phyloP scores from a whole-genome alignment of 2,113 vertebrate genomes.

The Nycticorax nycticorax region DNA sequence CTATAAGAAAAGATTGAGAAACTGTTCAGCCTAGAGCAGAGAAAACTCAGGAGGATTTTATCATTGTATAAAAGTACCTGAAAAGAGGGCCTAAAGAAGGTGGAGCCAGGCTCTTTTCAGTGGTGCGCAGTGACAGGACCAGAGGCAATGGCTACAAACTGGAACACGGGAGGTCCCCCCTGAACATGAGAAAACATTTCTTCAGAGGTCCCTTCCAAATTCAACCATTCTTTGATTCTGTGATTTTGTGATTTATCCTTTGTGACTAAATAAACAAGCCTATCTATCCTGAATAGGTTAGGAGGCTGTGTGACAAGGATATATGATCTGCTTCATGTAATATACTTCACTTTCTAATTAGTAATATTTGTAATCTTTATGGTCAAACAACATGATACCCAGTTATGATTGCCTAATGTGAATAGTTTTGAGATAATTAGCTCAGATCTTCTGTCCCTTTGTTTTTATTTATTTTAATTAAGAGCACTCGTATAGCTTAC shows the following conservation, averaged over 20 bases:
- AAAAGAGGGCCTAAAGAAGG: neutral
- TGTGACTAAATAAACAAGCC: neutral
- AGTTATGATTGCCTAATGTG: neutral
- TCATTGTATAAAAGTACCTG: neutral
- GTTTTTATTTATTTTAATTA: neutral
- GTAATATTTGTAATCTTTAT: neutral
- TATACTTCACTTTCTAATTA: neutral
- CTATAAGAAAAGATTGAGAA: neutral
- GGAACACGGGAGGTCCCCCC: fast-evolving
- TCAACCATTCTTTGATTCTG: neutral
- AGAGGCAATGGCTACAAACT: neutral
- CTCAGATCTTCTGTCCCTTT: neutral
- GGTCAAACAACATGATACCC: neutral
- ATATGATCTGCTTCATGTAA: neutral
- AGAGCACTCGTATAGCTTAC: neutral
- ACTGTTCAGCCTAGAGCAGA: neutral
- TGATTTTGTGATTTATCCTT: neutral
- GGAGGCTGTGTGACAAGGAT: neutral
- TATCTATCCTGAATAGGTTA: neutral
- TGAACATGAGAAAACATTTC: neutral
- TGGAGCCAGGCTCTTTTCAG: neutral
- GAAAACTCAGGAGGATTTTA: neutral
- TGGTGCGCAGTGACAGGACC: fast-evolving
- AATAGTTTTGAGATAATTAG: neutral
- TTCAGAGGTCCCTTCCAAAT: neutral